Conservation (phyloP, 2,888 invertebrate genomes). For the Hypselothyrea guttata region DNA sequence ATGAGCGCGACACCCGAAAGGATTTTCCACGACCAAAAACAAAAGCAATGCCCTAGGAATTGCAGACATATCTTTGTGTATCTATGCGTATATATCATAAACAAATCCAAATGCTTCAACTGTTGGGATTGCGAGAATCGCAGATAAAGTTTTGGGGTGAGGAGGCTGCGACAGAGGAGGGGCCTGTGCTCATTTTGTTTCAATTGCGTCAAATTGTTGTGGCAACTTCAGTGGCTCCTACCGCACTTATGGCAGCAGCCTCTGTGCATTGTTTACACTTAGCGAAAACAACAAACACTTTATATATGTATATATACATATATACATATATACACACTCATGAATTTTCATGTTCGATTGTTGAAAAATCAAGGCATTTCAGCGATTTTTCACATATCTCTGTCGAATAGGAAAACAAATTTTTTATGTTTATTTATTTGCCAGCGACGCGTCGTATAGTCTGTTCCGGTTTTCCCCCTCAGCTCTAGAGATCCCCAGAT, state of each 20-base stretch:
- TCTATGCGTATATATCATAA: conserved; percentile 32
- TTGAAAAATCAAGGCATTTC: conserved; percentile 58
- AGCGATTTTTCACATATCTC: conserved; percentile 58
- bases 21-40: conserved; percentile 58
- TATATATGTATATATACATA: conserved; percentile 20
- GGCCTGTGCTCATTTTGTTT: conserved; percentile 63
- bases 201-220: conserved; percentile 75
- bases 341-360: conserved; percentile 65
- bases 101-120: conserved; percentile 59
- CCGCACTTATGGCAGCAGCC: conserved; percentile 49
- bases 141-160: not conserved
- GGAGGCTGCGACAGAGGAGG: not conserved
- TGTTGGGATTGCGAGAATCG: conserved; percentile 17
- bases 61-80: conserved; percentile 16
- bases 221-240: conserved; percentile 59
- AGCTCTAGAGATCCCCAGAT: not conserved
- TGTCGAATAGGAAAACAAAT: conserved; percentile 37
- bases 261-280: conserved; percentile 53
- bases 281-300: conserved; percentile 64
- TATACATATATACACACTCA: conserved; percentile 24
- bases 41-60: conserved; percentile 38
- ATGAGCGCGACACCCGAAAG: conserved; percentile 64
- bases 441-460: conserved; percentile 37
- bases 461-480: conserved; percentile 13
- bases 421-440: conserved; percentile 53